Evolutionary conservation across 2,113 vertebrate genomes (phyloP).

Genomic region (Campylorhamphus procurvoides): DNA sequence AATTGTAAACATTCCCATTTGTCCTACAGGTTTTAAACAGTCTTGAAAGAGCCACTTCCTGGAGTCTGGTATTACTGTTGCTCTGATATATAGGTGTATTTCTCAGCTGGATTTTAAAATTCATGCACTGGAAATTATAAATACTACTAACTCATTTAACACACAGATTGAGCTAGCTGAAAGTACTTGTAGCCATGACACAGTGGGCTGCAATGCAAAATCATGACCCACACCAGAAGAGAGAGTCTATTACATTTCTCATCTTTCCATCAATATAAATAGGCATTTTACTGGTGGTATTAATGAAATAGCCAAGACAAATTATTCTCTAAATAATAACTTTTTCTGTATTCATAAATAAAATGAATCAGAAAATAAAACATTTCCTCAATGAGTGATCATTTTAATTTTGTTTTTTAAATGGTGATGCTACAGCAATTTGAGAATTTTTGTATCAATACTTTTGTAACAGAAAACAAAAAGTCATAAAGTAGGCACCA

Average conservation of each 20-base stretch:
- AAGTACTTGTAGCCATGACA: neutral
- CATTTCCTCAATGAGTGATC: neutral
- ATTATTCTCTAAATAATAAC: neutral
- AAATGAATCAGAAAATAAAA: neutral
- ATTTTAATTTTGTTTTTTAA: neutral
- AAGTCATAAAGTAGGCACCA: neutral
- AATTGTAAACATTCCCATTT: slow-evolving; percentile 34
- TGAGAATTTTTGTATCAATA: neutral
- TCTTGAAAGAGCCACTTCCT: neutral
- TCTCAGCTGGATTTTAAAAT: slow-evolving; percentile 22
- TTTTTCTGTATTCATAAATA: neutral
- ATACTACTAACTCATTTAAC: slow-evolving; percentile 7
- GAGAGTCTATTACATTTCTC: neutral
- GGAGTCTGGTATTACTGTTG: neutral
- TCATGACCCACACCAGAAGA: neutral
- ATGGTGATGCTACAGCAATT: neutral
- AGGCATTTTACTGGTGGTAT: neutral
- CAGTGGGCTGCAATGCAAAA: neutral
- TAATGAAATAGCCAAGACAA: neutral
- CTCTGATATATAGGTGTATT: neutral
- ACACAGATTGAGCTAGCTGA: neutral
- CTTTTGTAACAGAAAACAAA: neutral
- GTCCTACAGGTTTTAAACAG: slow-evolving; percentile 44
- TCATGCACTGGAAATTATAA: slow-evolving; percentile 15
- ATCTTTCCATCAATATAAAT: neutral